Evolutionary conservation across 2,797 vertebrate species (phyloP).

Genomic region (Aulostomus chinensis): DNA sequence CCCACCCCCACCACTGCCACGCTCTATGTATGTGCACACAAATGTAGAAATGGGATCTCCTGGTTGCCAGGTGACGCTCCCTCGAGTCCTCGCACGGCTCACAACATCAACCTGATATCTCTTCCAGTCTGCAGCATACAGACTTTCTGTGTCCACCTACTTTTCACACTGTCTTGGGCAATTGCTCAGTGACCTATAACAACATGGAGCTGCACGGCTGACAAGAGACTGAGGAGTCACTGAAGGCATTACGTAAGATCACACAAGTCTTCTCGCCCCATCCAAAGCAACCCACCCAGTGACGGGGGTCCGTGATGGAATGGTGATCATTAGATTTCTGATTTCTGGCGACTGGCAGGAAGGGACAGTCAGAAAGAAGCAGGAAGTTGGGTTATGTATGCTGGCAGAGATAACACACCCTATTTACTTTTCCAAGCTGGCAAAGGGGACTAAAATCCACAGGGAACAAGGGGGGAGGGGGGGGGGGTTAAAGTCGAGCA

Average conservation of each 20-base stretch:
- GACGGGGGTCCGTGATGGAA: constrained; percentile 23
- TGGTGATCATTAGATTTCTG: constrained; percentile 63
- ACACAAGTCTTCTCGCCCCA: not conserved
- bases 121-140: constrained; percentile 33
- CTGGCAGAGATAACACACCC: constrained; percentile 60
- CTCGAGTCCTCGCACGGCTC: constrained; percentile 33
- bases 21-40: constrained; percentile 14
- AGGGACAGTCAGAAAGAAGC: constrained; percentile 42
- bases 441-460: constrained; percentile 53
- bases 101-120: constrained; percentile 39
- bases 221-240: constrained; percentile 22
- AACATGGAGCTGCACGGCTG: not conserved
- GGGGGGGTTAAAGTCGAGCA: constrained; percentile 37
- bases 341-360: constrained; percentile 22
- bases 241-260: constrained; percentile 2
- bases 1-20: constrained; percentile 5
- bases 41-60: constrained; percentile 68
- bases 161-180: constrained; percentile 42
- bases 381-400: constrained; percentile 63
- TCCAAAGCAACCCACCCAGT: too few relatives aligned
- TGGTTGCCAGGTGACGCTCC: constrained; percentile 80
- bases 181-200: constrained; percentile 22
- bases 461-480: constrained; percentile 8
- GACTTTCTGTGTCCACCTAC: constrained; percentile 20
- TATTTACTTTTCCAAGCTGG: constrained; percentile 65